Evolutionary conservation across 1,140 invertebrate species (phyloP).

Genomic region (Archegozetes longisetosus): DNA sequence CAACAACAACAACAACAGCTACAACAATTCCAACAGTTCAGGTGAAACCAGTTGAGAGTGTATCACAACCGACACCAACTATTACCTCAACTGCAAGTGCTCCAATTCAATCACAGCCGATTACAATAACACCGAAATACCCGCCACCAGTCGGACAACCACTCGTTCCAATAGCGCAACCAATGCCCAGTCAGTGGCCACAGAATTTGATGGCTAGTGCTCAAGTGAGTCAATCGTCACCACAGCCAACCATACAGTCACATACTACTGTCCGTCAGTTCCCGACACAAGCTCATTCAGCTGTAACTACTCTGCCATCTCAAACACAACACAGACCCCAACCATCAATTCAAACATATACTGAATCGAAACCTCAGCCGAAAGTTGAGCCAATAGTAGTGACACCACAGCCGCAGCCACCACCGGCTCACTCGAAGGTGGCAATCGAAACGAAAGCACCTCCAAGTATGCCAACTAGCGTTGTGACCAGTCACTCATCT

Average conservation of each 20-base stretch:
- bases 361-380: not conserved
- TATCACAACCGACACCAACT: not conserved
- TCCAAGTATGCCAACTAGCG: constrained; percentile 4
- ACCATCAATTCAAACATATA: not conserved
- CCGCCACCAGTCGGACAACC: constrained; percentile 13
- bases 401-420: not conserved
- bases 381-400: not conserved
- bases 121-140: constrained; percentile 11
- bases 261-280: not conserved
- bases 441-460: not conserved
- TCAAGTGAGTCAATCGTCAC: too few relatives aligned
- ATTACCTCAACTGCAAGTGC: not conserved
- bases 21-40: not conserved
- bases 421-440: not conserved
- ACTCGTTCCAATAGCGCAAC: constrained; percentile 2
- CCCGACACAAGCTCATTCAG: too few relatives aligned
- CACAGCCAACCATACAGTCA: not conserved
- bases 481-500: constrained; percentile 13
- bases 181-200: constrained; percentile 2
- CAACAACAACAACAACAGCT: not conserved
- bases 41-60: not conserved
- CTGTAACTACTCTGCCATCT: not conserved
- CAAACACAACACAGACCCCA: not conserved
- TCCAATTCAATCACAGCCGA: not conserved
- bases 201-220: not conserved